Percentiles rank a stretch among this genome's conserved stretches.
Evolutionary conservation across 2,113 vertebrate species (phyloP).

Genomic region (Notothenia coriiceps): DNA sequence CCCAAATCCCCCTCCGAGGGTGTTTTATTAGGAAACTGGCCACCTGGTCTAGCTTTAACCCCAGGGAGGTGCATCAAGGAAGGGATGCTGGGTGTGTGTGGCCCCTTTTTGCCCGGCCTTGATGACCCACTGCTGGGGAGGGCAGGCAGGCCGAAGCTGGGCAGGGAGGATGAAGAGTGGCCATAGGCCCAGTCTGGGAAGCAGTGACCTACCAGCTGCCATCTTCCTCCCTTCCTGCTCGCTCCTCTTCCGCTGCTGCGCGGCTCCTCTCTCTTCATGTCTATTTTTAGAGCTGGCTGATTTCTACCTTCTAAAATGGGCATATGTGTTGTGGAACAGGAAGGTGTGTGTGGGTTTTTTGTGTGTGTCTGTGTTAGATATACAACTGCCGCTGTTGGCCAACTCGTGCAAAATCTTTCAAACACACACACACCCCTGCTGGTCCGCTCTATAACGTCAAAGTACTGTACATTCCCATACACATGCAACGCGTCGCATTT

Average conservation of each 20-base stretch:
- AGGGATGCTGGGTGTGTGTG: slow-evolving; percentile 49
- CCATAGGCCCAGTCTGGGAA: slow-evolving; percentile 76
- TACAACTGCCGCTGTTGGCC: slow-evolving; percentile 44
- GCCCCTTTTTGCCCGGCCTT: slow-evolving; percentile 48
- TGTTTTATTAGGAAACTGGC: slow-evolving; percentile 62
- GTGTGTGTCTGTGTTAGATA: slow-evolving; percentile 48
- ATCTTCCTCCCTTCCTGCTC: slow-evolving; percentile 78
- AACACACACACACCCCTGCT: slow-evolving; percentile 20
- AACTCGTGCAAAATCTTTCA: slow-evolving; percentile 47
- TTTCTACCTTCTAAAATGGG: slow-evolving; percentile 85
- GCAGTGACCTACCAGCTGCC: slow-evolving; percentile 81
- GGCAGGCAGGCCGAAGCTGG: slow-evolving; percentile 48
- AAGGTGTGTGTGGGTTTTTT: slow-evolving; percentile 49
- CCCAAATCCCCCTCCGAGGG: slow-evolving; percentile 56
- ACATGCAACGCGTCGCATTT: slow-evolving; percentile 46
- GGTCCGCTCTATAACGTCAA: slow-evolving; percentile 26
- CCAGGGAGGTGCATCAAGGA: slow-evolving; percentile 33
- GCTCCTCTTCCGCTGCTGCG: slow-evolving; percentile 78
- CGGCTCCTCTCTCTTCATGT: slow-evolving; percentile 71
- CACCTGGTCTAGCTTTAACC: slow-evolving; percentile 42
- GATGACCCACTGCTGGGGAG: slow-evolving; percentile 62
- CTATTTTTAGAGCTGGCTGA: slow-evolving; percentile 88
- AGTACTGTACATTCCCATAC: slow-evolving; percentile 56
- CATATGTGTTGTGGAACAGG: slow-evolving; percentile 79
- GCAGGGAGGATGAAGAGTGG: slow-evolving; percentile 60